These are phyloP conservation scores for Periplaneta americana DNA, from an alignment of 1,140 invertebrate species.

Conservation along the genomic window DNA sequence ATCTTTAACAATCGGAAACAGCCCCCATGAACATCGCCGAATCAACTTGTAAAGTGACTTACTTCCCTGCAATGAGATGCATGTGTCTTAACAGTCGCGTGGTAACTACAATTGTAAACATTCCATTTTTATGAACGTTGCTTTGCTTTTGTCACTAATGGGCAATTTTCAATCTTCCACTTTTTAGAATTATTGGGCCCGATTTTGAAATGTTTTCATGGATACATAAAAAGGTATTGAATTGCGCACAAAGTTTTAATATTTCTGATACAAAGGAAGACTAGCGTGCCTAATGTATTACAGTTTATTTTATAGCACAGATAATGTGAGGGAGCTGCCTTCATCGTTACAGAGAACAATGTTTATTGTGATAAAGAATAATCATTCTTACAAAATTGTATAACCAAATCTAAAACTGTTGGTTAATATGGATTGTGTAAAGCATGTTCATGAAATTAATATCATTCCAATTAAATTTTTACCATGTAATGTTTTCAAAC, in stretches of 20 bases:
- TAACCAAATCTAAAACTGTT: too few relatives aligned
- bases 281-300: neutral
- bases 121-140: neutral
- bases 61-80: neutral
- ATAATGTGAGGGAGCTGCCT: too few relatives aligned
- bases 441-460: too few relatives aligned
- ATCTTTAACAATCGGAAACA: conserved; percentile 29
- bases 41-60: neutral
- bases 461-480: too few relatives aligned
- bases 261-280: neutral
- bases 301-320: neutral
- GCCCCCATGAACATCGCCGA: neutral
- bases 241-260: neutral
- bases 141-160: conserved; percentile 5
- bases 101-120: neutral
- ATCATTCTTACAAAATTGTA: too few relatives aligned
- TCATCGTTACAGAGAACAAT: too few relatives aligned
- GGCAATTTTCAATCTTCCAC: conserved; percentile 9
- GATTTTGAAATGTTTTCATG: neutral
- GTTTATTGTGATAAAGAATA: too few relatives aligned
- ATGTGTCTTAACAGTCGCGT: neutral
- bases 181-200: neutral
- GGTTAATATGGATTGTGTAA: too few relatives aligned
- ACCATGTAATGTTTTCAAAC: too few relatives aligned
- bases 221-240: neutral